These are phyloP conservation scores for Grammatotria lemairii DNA, from an alignment of 2,113 vertebrate genomes.

Conservation along the genomic window DNA sequence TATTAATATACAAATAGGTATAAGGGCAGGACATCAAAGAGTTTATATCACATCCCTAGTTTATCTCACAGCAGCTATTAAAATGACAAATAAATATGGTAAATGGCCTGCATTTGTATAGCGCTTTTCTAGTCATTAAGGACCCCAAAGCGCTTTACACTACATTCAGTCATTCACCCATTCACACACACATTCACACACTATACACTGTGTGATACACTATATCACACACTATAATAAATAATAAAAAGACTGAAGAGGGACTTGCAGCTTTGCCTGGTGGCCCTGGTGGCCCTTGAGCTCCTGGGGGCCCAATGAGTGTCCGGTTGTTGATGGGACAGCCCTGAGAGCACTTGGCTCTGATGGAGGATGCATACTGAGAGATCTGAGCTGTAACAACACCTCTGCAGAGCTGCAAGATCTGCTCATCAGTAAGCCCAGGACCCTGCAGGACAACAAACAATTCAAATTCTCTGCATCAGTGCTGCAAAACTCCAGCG, in stretches of 20 bases:
- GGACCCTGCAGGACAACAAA: conserved; percentile 59
- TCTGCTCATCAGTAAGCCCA: conserved; percentile 70
- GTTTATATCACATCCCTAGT: neutral
- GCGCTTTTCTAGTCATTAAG: too few relatives aligned
- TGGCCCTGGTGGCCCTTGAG: conserved; percentile 42
- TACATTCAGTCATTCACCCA: too few relatives aligned
- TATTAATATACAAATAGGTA: neutral
- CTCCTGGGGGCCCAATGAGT: conserved; percentile 68
- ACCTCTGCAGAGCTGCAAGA: conserved; percentile 70
- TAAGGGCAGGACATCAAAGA: neutral
- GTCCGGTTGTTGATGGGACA: conserved; percentile 70
- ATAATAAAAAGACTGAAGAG: neutral
- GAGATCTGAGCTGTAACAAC: conserved; percentile 69
- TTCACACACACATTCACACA: too few relatives aligned
- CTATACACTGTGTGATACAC: too few relatives aligned
- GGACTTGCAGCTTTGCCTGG: conserved; percentile 59
- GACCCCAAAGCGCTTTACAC: too few relatives aligned
- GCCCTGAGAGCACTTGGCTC: conserved; percentile 64
- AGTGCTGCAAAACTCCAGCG: neutral
- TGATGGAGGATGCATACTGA: conserved; percentile 69
- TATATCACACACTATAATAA: too few relatives aligned
- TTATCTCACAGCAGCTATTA: neutral
- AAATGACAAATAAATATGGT: neutral
- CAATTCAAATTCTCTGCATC: neutral
- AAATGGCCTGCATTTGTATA: too few relatives aligned